A percentile compares a stretch with the other conserved stretches of the same genome.
Conservation (phyloP, 2,888 invertebrate genomes). For the Melieria omissa region DNA sequence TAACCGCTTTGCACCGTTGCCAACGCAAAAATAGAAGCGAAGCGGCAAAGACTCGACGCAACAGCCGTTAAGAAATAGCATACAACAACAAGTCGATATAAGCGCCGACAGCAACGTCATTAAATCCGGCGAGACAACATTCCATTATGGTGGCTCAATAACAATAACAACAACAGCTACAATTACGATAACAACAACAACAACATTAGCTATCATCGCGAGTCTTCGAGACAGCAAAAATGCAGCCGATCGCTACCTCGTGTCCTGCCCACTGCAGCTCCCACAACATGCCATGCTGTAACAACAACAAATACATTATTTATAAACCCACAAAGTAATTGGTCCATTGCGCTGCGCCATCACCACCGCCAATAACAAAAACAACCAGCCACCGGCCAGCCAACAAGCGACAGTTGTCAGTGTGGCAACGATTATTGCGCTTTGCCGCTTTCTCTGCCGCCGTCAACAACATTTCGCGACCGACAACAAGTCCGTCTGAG, state of each 20-base stretch:
- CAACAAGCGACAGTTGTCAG: too few relatives aligned
- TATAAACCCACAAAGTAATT: slow-evolving; percentile 54
- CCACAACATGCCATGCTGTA: slow-evolving; percentile 2
- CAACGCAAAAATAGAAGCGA: slow-evolving; percentile 13
- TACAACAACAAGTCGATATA: neutral
- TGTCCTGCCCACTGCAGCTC: neutral
- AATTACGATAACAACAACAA: too few relatives aligned
- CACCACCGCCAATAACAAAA: too few relatives aligned
- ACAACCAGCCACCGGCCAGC: too few relatives aligned
- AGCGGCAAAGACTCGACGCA: neutral
- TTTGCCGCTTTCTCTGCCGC: neutral
- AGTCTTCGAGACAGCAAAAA: too few relatives aligned
- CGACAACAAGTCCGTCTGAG: too few relatives aligned
- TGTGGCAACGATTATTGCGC: neutral
- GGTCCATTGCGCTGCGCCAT: slow-evolving; percentile 56
- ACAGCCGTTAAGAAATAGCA: too few relatives aligned
- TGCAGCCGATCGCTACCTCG: slow-evolving; percentile 12
- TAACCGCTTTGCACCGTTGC: neutral
- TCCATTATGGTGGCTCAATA: slow-evolving; percentile 51
- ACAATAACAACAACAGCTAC: slow-evolving; percentile 11
- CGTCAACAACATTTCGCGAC: neutral
- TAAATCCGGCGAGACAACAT: slow-evolving; percentile 61
- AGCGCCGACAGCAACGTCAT: slow-evolving; percentile 50
- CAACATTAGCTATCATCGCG: too few relatives aligned
- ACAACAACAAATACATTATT: slow-evolving; percentile 26